phyloP scores from a whole-genome alignment of 2,113 vertebrate genomes.

The Podarcis raffonei region DNA sequence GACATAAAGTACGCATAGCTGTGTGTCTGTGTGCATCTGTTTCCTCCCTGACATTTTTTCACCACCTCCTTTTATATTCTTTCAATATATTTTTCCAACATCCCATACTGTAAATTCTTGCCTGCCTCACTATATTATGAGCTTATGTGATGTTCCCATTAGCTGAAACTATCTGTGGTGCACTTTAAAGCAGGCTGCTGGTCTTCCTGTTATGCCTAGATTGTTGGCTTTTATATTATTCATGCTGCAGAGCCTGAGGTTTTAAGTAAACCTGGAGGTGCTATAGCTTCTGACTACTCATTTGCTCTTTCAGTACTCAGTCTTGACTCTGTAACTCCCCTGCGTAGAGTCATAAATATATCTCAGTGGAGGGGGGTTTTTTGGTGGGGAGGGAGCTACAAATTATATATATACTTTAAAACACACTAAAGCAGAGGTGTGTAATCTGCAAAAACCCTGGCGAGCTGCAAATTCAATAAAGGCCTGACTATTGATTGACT shows the following conservation, averaged over 20 bases:
- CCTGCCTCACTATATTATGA: background rate
- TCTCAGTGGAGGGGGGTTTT: background rate
- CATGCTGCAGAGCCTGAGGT: constrained; percentile 42
- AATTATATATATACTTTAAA: constrained; percentile 44
- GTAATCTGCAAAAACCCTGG: constrained; percentile 43
- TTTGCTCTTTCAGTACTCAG: constrained; percentile 41
- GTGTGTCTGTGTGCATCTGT: background rate
- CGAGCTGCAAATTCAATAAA: constrained; percentile 53
- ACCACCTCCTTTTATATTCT: background rate
- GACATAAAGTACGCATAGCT: background rate
- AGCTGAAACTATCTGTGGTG: constrained; percentile 41
- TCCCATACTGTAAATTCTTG: constrained; percentile 14
- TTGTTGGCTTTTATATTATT: constrained; percentile 61
- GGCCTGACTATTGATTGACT: constrained; percentile 48
- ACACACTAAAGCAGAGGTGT: constrained; percentile 49
- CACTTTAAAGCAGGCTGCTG: constrained; percentile 31
- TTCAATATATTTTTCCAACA: constrained; percentile 22
- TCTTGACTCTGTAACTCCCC: constrained; percentile 19
- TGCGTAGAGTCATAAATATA: constrained; percentile 47
- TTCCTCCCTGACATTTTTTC: constrained; percentile 8
- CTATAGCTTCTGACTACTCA: constrained; percentile 43
- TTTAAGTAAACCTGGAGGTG: constrained; percentile 53
- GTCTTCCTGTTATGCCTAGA: constrained; percentile 43
- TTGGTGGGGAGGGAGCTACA: constrained; percentile 13
- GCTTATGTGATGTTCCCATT: constrained; percentile 6